Evolutionary conservation across 2,888 invertebrate species (phyloP), one percentile per base, ranked within the genome.

Genomic region (Troides aeacus): DNA sequence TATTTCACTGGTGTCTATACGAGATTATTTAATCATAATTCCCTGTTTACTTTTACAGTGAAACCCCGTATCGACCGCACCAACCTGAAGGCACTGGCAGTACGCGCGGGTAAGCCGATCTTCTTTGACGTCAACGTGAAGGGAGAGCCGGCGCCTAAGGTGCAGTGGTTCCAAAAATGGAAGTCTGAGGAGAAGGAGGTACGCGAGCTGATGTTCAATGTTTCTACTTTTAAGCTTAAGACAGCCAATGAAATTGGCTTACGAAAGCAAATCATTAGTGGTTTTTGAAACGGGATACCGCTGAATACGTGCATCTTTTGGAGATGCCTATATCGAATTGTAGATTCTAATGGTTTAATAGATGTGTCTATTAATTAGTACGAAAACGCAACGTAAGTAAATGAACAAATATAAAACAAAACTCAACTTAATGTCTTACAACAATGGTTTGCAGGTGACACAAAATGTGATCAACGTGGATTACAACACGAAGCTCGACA

Each of bases 1-100:
- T 21, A 21, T 21, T 21, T 21, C 21, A 21, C 30, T 30, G 30
- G 30, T 30, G 3, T 30, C 30, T 0, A 30, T 7, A 39, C 39
- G 1, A 39, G 10, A 39, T 6, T 39, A 10, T 7, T 7, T 10
- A 39, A 10, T 39, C 39, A 39, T 39, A 39, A 10, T 39, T 39
- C 39, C 7, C 39, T 7, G 39, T 39, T 39, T 8, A 39, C 10
- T 10, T 39, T 10, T 71, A 0, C 83, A 98, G 98, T 99, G 85
- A 99, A 99, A 90, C 99, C 99, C 58, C 96, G 97, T 84, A 99
- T 99, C 86, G 98, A 99, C 89, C 95, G 99, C 76, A 97, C 98
- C 4, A 98, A 98, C 87, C 93, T 99, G 75, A 98, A 99, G 86
- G 95, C 97, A 62, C 93, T 98, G 62, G 96, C 96, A 17, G 96